Conservation (phyloP, 2,113 vertebrate species). For the Tragelaphus imberbis region DNA sequence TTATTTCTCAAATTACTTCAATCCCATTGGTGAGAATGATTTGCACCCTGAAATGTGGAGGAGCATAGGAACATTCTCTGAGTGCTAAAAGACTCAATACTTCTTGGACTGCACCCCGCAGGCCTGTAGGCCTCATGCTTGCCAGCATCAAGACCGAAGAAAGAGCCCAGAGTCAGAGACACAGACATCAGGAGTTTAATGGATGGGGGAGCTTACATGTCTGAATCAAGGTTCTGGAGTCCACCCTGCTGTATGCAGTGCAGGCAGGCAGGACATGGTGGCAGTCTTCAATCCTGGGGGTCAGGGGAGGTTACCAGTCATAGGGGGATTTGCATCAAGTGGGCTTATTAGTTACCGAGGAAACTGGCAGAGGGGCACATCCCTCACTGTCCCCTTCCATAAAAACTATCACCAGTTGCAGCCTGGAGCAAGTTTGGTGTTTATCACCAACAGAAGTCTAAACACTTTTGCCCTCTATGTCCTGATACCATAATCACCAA, state of each 20-base stretch:
- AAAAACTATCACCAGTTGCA: not conserved
- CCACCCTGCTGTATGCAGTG: not conserved
- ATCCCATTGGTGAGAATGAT: not conserved
- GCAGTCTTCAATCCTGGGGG: not conserved
- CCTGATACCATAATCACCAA: not conserved
- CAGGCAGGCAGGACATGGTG: not conserved
- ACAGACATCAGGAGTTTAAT: not conserved
- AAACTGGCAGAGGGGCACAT: not conserved
- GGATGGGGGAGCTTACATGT: not conserved
- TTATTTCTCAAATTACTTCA: not conserved
- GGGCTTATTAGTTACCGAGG: not conserved
- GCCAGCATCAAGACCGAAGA: not conserved
- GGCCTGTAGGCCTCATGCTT: not conserved
- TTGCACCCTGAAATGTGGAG: not conserved
- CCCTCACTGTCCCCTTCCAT: not conserved
- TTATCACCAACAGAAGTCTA: not conserved
- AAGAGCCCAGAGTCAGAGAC: not conserved
- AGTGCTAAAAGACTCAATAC: not conserved
- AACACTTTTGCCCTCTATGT: not conserved
- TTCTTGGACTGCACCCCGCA: not conserved
- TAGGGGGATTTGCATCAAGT: not conserved
- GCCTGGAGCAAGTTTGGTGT: not conserved
- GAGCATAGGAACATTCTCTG: not conserved
- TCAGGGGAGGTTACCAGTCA: not conserved
- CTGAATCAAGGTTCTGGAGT: not conserved